Evolutionary conservation across 2,113 vertebrate species (phyloP), one percentile per base, ranked within the genome.

Genomic region (Caloenas nicobarica): DNA sequence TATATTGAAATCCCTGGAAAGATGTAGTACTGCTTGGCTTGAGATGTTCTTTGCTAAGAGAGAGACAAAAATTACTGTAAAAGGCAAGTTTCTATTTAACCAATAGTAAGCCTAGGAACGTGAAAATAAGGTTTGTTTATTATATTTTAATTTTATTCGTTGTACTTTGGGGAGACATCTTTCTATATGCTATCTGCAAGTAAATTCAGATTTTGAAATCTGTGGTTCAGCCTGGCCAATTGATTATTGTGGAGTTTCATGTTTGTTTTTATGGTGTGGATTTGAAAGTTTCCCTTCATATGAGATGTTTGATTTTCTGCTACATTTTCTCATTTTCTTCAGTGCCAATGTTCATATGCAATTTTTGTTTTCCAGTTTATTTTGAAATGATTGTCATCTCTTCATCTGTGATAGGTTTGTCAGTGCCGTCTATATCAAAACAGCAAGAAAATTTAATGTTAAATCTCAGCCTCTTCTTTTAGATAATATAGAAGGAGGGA

Each of bases 1-100:
- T 74, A 36, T 40, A 90, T 40, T 83, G 56, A 96, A 93, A 91
- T 90, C 60, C 31, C 48, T 91, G 64, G 74, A 88, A 93, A 69
- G 64, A 71, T 36, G 31, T 72, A 57, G 29, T 40, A 33, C 36
- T 66, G 7, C 15, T 88, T 88, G 76, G 34, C 61, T 86, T 91
- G 68, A 58, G 42, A 81, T 83, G 74, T 48, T 79, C 71, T 78
- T 5, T 74, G 61, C 61, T 69, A n/a, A 69, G 44, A 60, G 7
- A 62, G 42, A 77, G 50, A 34, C 24, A 64, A 42, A 93, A 88
- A 26, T 78, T 73, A 64, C 91, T 90, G 56, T 94, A 91, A 90
- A 94, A 93, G 61, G 42, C 65, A 58, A 62, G 13, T 73, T 81
- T 80, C 56, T 90, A 2, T 68, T 73, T 90, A 78, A 53, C 42